phyloP scores from a whole-genome alignment of 2,113 vertebrate genomes.

The Calidris pugnax region DNA sequence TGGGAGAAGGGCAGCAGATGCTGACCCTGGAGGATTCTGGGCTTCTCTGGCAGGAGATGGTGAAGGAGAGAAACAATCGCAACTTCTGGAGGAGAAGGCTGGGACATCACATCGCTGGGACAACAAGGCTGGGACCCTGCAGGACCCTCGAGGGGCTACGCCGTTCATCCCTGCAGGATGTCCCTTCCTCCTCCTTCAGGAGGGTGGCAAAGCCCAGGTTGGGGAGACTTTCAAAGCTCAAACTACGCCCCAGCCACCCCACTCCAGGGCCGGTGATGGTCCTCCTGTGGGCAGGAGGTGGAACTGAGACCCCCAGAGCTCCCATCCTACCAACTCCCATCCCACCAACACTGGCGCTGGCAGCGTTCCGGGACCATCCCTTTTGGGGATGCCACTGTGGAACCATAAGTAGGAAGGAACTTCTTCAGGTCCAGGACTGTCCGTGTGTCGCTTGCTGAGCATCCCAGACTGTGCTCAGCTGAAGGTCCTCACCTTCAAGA shows the following conservation, averaged over 20 bases:
- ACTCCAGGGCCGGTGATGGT: accelerated
- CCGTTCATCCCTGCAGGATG: accelerated
- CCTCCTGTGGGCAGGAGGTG: accelerated
- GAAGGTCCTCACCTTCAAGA: background rate
- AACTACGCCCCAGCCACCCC: accelerated
- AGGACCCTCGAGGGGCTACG: background rate
- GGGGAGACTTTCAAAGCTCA: background rate
- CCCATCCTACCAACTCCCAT: background rate
- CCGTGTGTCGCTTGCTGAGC: accelerated
- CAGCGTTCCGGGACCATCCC: background rate
- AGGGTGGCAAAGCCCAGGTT: accelerated
- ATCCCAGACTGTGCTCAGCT: background rate
- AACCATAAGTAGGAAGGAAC: accelerated
- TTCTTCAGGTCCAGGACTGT: background rate
- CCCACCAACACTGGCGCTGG: accelerated
- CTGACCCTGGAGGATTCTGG: background rate
- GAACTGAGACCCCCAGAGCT: background rate
- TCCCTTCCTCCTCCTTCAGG: background rate
- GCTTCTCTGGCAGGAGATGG: background rate
- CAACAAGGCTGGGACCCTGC: no score
- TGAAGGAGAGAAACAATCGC: background rate
- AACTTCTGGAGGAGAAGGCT: background rate
- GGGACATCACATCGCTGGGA: no score
- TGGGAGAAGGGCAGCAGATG: background rate
- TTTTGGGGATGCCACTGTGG: accelerated